Base-by-base conservation (phyloP, 2,797 vertebrate species). In the Poecilia velifera region DNA sequence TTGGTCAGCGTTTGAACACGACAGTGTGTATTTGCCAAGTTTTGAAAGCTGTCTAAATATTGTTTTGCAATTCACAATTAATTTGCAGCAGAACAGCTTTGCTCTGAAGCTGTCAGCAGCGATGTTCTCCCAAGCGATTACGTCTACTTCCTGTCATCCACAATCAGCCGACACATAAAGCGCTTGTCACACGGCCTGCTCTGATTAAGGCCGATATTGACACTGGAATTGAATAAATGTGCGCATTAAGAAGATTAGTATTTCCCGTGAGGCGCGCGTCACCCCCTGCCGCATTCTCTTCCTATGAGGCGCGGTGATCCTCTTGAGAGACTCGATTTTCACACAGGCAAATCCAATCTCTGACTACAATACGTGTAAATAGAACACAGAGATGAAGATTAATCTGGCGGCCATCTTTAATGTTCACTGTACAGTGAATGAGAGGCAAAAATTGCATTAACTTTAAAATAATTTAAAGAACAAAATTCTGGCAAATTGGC, bases 171-270 rank as follows among this genome's bases (percentile, higher is more conserved):
- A 78, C 91, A 90, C 80, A 90, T 87, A 87, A 92, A 91, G 87
- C 81, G 82, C 89, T 87, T 91, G 91, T 94, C 92, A 91, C 87
- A 85, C 78, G 82, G 79, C 87, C 84, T 72, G 28, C 92, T 92
- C 89, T 91, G 90, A 93, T 94, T 89, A 83, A 84, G 77, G 82
- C 84, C 87, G 91, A 92, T 94, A 93, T 93, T 93, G 93, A 93
- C 92, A 88, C 89, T 90, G 78, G 89, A 94, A 94, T 93, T 93
- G 86, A 96, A 94, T 94, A 93, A 92, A 90, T 93, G 90, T 91
- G 86, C 72, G 80, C 87, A 91, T 86, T 93, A 93, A 94, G 88
- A 86, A 91, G 93, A 95, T 95, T 94, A 93, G 91, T 86, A 89
- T 92, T 91, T 94, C 93, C 91, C 86, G 85, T 87, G 92, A 93